A percentile compares a stretch with the other conserved stretches of the same genome.
These are phyloP conservation scores for Tetragonisca angustula DNA, from an alignment of 2,888 invertebrate species.

Conservation along the genomic window DNA sequence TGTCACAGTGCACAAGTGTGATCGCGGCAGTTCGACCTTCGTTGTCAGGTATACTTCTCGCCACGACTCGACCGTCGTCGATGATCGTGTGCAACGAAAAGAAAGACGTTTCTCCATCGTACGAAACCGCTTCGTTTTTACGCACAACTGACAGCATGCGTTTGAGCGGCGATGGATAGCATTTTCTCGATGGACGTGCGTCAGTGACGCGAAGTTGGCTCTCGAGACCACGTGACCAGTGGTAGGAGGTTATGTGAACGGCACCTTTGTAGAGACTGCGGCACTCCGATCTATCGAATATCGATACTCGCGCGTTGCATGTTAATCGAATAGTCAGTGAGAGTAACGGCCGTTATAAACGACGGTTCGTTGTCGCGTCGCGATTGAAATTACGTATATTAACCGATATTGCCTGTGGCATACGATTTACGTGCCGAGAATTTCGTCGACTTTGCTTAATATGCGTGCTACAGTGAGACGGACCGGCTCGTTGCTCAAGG, in stretches of 20 bases:
- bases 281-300: neutral
- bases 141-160: constrained; percentile 6
- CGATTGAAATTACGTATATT: neutral
- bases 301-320: neutral
- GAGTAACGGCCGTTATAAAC: neutral
- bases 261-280: neutral
- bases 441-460: constrained; percentile 36
- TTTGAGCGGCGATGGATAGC: constrained; percentile 39
- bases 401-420: neutral
- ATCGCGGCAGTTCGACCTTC: neutral
- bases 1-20: constrained; percentile 30
- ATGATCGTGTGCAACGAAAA: constrained; percentile 3
- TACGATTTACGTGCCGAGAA: constrained; percentile 4
- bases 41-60: neutral
- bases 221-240: constrained; percentile 40
- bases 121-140: neutral
- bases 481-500: constrained; percentile 47
- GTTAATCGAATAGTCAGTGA: neutral
- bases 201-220: constrained; percentile 10
- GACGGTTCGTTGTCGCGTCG: neutral
- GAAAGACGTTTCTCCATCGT: neutral
- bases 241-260: neutral
- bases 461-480: constrained; percentile 40
- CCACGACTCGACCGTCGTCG: neutral
- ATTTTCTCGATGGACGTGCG: neutral